Evolutionary conservation across 2,888 invertebrate genomes (phyloP).

Genomic region (Steinernema scapterisci): DNA sequence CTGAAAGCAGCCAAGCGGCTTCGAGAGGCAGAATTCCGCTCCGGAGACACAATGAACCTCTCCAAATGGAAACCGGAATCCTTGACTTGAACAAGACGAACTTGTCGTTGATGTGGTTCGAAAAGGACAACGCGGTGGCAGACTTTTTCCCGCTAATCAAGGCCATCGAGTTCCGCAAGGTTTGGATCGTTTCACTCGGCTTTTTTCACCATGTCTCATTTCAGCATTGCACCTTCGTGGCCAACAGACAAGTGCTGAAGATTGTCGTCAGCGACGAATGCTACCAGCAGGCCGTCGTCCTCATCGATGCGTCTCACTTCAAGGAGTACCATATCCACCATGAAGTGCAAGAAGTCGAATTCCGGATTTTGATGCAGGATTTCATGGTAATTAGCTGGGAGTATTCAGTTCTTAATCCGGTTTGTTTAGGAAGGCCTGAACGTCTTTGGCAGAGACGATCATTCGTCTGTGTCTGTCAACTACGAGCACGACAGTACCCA

Average conservation of each 20-base stretch:
- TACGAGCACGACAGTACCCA: conserved; percentile 36
- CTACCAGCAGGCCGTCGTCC: conserved; percentile 39
- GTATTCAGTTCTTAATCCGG: background rate
- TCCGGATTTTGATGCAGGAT: conserved; percentile 5
- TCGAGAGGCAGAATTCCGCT: background rate
- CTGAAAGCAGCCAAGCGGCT: background rate
- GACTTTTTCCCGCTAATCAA: conserved; percentile 39
- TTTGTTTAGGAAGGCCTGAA: conserved; percentile 36
- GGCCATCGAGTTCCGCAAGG: conserved; percentile 37
- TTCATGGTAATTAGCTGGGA: background rate
- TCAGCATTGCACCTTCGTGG: conserved; percentile 36
- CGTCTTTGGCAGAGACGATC: conserved; percentile 37
- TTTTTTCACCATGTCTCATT: background rate
- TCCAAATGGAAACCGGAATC: background rate
- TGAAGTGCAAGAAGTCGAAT: background rate
- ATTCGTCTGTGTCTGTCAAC: conserved; percentile 31
- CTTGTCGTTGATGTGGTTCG: background rate
- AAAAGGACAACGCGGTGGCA: conserved; percentile 36
- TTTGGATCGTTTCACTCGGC: background rate
- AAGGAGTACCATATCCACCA: conserved; percentile 32
- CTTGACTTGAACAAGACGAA: background rate
- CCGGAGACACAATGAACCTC: too few relatives aligned
- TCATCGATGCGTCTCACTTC: conserved; percentile 37
- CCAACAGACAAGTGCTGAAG: conserved; percentile 33
- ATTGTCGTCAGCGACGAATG: conserved; percentile 41